Evolutionary conservation across 2,113 vertebrate genomes (phyloP).

Genomic region (Engraulis encrasicolus): DNA sequence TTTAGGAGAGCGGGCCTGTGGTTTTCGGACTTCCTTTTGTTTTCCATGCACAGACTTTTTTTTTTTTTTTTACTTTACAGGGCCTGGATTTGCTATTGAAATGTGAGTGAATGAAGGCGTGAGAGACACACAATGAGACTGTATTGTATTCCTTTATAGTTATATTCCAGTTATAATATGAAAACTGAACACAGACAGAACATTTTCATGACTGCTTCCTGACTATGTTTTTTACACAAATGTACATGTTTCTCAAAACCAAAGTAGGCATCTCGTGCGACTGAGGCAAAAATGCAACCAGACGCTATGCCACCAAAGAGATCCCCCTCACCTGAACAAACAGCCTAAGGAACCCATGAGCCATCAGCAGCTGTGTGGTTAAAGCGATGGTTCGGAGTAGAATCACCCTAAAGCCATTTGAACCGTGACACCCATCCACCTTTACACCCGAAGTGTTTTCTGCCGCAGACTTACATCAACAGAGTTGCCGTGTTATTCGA

Average conservation of each 20-base stretch:
- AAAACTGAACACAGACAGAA: background rate
- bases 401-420: no score
- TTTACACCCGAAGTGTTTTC: no score
- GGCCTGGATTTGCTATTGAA: slow-evolving; percentile 11
- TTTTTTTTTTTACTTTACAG: background rate
- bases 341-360: background rate
- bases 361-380: background rate
- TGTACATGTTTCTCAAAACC: background rate
- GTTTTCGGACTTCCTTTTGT: slow-evolving; percentile 6
- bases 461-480: no score
- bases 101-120: no score
- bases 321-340: slow-evolving; percentile 1
- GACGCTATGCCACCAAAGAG: background rate
- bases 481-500: no score
- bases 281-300: background rate
- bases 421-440: no score
- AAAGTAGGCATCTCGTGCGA: background rate
- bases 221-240: background rate
- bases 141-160: background rate
- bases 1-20: background rate
- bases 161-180: background rate
- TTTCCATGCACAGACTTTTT: no score
- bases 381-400: no score
- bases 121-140: background rate
- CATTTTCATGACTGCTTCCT: background rate